phyloP scores from a whole-genome alignment of 2,888 invertebrate genomes.

The Tipula unca region DNA sequence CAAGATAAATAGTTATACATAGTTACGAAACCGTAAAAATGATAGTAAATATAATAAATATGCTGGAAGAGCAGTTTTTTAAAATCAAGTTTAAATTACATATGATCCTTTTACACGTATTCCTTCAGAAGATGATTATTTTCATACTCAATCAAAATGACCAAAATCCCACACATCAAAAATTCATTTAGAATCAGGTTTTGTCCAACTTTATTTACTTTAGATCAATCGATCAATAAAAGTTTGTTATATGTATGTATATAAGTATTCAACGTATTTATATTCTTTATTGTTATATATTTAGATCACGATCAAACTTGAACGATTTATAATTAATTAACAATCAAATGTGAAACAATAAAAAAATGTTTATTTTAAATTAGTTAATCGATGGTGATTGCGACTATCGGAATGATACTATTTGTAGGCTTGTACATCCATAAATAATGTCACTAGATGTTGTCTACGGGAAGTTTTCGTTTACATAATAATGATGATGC shows the following conservation, averaged over 20 bases:
- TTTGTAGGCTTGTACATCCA: neutral
- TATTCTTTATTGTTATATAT: too few relatives aligned
- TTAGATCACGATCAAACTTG: neutral
- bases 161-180: neutral
- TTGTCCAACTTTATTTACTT: neutral
- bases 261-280: too few relatives aligned
- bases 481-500: too few relatives aligned
- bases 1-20: neutral
- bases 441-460: neutral
- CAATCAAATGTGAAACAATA: too few relatives aligned
- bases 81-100: neutral
- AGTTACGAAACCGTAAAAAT: neutral
- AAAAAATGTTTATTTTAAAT: neutral
- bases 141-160: neutral
- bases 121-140: neutral
- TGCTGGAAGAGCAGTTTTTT: neutral
- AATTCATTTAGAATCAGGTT: neutral
- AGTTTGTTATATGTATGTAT: too few relatives aligned
- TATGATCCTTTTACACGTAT: neutral
- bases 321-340: neutral
- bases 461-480: neutral
- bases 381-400: neutral
- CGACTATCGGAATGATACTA: neutral
- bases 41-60: neutral
- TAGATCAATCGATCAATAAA: neutral